Percentiles rank a stretch among this genome's conserved stretches.
phyloP scores from a whole-genome alignment of 1,140 invertebrate species.

The Drosophila carrolli region DNA sequence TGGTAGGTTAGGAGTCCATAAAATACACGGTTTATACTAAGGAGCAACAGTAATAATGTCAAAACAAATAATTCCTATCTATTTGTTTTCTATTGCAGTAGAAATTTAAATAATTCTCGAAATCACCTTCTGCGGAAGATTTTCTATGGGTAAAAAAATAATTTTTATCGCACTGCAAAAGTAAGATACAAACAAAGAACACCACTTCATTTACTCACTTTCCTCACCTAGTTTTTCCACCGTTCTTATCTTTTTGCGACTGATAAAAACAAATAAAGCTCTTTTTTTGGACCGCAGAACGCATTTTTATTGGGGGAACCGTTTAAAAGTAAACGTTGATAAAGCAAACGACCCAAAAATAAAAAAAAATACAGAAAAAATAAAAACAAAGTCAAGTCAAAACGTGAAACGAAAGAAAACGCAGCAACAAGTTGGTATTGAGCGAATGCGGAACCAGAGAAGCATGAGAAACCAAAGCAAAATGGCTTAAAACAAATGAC shows the following conservation, averaged over 20 bases:
- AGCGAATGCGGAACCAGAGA: constrained; percentile 40
- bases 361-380: constrained; percentile 1
- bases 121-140: background rate
- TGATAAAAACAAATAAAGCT: constrained; percentile 24
- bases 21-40: background rate
- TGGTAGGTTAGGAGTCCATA: background rate
- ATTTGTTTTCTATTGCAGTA: background rate
- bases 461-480: constrained; percentile 13
- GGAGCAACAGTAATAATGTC: background rate
- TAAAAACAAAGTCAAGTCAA: constrained; percentile 14
- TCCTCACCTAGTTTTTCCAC: background rate
- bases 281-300: constrained; percentile 15
- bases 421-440: constrained; percentile 50
- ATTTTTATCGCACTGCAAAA: constrained; percentile 4
- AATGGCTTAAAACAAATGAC: constrained; percentile 21
- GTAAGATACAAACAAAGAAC: background rate
- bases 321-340: constrained; percentile 40
- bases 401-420: constrained; percentile 37
- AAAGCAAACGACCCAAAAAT: constrained; percentile 37
- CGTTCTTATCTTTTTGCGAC: constrained; percentile 10
- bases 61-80: background rate
- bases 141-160: background rate
- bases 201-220: background rate
- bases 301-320: constrained; percentile 26
- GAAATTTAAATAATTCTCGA: background rate